Percentiles rank a stretch among this genome's conserved stretches.
These are phyloP conservation scores for Leptopterna dolabrata DNA, from an alignment of 2,888 invertebrate species.

Conservation along the genomic window DNA sequence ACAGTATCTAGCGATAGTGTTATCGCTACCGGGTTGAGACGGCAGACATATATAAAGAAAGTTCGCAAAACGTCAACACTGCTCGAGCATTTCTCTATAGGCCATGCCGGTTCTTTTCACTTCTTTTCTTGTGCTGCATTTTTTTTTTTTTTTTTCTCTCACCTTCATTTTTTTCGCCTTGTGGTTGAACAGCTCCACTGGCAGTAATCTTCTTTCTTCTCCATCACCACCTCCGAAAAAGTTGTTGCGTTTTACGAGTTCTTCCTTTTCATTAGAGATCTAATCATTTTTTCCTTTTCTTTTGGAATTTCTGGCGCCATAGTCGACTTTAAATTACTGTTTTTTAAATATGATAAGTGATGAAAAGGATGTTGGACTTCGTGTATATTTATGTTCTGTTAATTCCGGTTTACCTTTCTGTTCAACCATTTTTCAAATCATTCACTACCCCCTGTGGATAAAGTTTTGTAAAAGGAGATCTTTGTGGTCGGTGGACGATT, in stretches of 20 bases:
- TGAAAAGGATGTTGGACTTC: background rate
- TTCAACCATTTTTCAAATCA: background rate
- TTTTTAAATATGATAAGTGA: background rate
- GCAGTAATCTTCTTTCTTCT: background rate
- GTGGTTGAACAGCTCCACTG: background rate
- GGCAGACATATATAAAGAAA: constrained; percentile 12
- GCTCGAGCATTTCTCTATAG: constrained; percentile 1
- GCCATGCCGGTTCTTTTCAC: background rate
- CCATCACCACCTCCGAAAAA: background rate
- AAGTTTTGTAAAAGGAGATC: no score
- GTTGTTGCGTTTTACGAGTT: background rate
- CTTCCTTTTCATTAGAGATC: background rate
- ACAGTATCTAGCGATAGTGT: constrained; percentile 46
- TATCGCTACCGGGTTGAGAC: constrained; percentile 18
- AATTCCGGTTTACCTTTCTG: background rate
- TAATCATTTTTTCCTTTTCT: background rate
- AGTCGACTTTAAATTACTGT: background rate
- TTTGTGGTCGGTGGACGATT: no score
- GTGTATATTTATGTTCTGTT: background rate
- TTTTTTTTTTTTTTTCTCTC: background rate
- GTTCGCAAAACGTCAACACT: constrained; percentile 24
- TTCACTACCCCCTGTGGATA: no score
- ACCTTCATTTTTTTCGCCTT: background rate
- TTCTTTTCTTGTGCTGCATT: background rate
- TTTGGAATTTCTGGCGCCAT: background rate